Percentiles rank a stretch among this genome's conserved stretches.
Conservation (phyloP, 2,888 invertebrate species). For the Lagria hirta region DNA sequence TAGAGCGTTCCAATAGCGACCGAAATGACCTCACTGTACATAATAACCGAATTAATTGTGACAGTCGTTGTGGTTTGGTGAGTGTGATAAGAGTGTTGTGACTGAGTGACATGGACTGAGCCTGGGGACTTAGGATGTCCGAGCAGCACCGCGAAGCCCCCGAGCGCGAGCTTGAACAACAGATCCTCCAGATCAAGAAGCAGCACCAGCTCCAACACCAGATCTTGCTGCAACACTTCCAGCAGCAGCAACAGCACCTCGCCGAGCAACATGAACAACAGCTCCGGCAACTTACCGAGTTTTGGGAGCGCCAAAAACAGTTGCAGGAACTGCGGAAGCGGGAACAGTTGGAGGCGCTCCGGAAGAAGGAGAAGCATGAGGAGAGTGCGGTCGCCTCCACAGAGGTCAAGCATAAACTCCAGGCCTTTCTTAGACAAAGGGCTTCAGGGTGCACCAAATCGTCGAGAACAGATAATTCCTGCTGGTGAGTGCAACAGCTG, state of each 20-base stretch:
- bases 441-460: conserved; percentile 50
- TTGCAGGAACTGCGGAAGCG: conserved; percentile 73
- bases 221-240: conserved; percentile 86
- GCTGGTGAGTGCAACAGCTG: conserved; percentile 48
- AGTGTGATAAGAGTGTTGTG: conserved; percentile 29
- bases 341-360: conserved; percentile 80
- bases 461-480: conserved; percentile 51
- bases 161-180: conserved; percentile 55
- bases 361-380: conserved; percentile 92
- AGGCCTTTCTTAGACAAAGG: conserved; percentile 62
- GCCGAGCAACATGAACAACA: conserved; percentile 89
- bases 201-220: conserved; percentile 92
- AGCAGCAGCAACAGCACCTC: conserved; percentile 86
- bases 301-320: conserved; percentile 90
- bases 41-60: conserved; percentile 50
- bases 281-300: conserved; percentile 85
- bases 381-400: conserved; percentile 95
- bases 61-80: conserved; percentile 43
- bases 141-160: conserved; percentile 52
- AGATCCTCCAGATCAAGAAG: conserved; percentile 80
- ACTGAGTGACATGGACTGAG: conserved; percentile 38
- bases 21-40: conserved; percentile 54
- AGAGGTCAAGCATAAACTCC: conserved; percentile 94
- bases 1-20: conserved; percentile 45
- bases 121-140: conserved; percentile 48